Base-by-base conservation (phyloP, 2,888 invertebrate species). In the Drosophila lutescens region DNA sequence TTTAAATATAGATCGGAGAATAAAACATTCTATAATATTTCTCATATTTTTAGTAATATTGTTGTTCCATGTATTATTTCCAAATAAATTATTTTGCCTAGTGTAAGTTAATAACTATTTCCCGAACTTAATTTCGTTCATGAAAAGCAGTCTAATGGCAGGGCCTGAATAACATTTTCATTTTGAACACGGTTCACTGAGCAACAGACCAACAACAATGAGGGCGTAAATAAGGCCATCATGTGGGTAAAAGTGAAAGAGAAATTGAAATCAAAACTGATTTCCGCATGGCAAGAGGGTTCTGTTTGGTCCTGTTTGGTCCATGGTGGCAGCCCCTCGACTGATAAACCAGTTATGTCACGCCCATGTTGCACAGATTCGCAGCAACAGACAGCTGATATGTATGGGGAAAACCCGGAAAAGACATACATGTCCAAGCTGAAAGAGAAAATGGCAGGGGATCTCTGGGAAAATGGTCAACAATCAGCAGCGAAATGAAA, bases 61-160 rank as follows among this genome's bases (percentile, higher is more conserved):
- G 8, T 10, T 10, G 2, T 3, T 32, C 1, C 32, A 9, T 10
- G 1, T 32, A 40, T 40, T 40, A 2, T 17, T 41, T 41, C 1
- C 0, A 17, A 20, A 13, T 20, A 13, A 2, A 5, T 20, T 6
- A 2, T 43, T 43, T 43, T 13, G 5, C 1, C 5, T 0, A 20
- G 43, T 20, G 43, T 20, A 38, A 7, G 13, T 8, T n/a, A 13
- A 38, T 38, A 38, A n/a, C n/a, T 38, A 38, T n/a, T 38, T 38
- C 13, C 38, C 38, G 20, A 77, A 68, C 71, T 69, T 71, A 71
- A 77, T 86, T 83, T 77, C 66, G 51, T 49, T 70, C 78, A 63
- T 80, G 78, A 77, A 74, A 69, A 59, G 63, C 68, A 51, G 59
- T 75, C 78, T 78, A 85, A 79, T 86, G 74, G 63, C 74, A 74